These are phyloP conservation scores for Sclerurus mexicanus DNA, from an alignment of 2,113 vertebrate species.

Conservation along the genomic window DNA sequence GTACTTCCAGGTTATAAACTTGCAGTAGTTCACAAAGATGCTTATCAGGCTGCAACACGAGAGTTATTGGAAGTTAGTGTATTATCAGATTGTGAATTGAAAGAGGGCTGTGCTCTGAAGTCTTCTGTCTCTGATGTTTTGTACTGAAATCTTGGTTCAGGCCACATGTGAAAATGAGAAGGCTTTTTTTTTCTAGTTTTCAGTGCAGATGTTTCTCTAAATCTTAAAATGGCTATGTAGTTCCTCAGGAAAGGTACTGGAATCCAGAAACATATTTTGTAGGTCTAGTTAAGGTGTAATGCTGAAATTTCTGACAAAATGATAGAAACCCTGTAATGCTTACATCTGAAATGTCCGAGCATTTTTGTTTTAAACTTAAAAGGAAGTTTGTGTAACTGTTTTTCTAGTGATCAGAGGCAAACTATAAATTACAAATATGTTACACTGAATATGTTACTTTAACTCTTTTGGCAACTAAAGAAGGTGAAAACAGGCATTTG, in stretches of 20 bases:
- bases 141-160: neutral
- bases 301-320: neutral
- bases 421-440: neutral
- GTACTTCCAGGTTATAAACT: neutral
- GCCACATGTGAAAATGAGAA: slow-evolving; percentile 2
- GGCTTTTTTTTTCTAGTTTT: slow-evolving; percentile 1
- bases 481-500: neutral
- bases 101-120: neutral
- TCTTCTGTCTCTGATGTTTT: neutral
- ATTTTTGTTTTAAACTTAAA: neutral
- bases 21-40: neutral
- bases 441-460: neutral
- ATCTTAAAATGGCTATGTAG: neutral
- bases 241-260: neutral
- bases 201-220: neutral
- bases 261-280: neutral
- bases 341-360: neutral
- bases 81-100: neutral
- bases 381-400: neutral
- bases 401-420: neutral
- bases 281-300: neutral
- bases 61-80: neutral
- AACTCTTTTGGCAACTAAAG: neutral
- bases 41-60: neutral
- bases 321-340: neutral